Evolutionary conservation across 1,140 invertebrate genomes (phyloP).

Genomic region (Saxidomus purpurata): DNA sequence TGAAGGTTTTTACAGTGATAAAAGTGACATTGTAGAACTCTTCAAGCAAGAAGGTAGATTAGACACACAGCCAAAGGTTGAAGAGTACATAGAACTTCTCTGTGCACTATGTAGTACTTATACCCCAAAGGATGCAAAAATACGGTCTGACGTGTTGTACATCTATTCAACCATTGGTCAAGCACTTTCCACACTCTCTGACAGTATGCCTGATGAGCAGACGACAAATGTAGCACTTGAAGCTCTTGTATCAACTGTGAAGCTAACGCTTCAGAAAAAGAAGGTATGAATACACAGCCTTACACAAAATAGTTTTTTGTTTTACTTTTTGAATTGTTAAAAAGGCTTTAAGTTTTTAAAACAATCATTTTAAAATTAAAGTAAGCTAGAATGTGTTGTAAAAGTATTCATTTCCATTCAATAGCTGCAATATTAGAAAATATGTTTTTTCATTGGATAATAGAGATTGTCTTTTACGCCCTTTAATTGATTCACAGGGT

Average conservation of each 20-base stretch:
- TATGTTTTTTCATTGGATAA: no score
- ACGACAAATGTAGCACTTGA: slow-evolving; percentile 62
- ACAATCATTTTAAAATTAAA: no score
- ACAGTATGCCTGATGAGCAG: slow-evolving; percentile 29
- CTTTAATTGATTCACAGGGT: no score
- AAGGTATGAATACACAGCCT: slow-evolving; percentile 15
- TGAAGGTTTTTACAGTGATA: slow-evolving; percentile 49
- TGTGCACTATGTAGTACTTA: slow-evolving; percentile 68
- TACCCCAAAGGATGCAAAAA: slow-evolving; percentile 60
- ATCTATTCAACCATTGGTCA: slow-evolving; percentile 76
- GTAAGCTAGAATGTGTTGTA: no score
- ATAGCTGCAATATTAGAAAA: no score
- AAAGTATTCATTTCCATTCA: no score
- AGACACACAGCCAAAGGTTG: slow-evolving; percentile 67
- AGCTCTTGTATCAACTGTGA: slow-evolving; percentile 57
- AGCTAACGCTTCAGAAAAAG: slow-evolving; percentile 65
- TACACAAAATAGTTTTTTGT: no score
- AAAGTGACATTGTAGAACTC: slow-evolving; percentile 65
- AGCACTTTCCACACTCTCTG: slow-evolving; percentile 20
- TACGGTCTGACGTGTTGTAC: slow-evolving; percentile 72
- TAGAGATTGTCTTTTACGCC: no score
- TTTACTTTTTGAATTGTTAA: no score
- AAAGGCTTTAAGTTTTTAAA: no score
- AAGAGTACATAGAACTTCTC: slow-evolving; percentile 79
- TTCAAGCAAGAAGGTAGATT: slow-evolving; percentile 71